These are phyloP conservation scores for Rhynchophorus ferrugineus DNA, from an alignment of 1,140 invertebrate species.

Conservation along the genomic window DNA sequence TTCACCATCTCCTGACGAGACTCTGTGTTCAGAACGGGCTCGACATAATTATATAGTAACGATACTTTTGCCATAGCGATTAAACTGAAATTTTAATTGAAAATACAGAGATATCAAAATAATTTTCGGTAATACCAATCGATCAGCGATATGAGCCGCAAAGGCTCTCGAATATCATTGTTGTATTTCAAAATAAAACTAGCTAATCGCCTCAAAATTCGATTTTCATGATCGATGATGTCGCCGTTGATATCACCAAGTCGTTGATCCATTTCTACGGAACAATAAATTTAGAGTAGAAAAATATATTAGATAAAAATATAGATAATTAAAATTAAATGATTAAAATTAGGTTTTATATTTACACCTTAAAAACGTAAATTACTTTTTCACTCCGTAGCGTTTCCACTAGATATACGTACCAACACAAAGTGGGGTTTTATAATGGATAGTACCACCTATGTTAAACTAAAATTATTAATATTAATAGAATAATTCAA, in stretches of 20 bases:
- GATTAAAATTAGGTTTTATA: no score
- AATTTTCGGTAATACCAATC: slow-evolving; percentile 54
- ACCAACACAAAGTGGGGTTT: slow-evolving; percentile 67
- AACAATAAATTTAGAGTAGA: no score
- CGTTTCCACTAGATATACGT: no score
- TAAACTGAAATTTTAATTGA: slow-evolving; percentile 49
- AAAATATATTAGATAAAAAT: no score
- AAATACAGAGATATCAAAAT: slow-evolving; percentile 1
- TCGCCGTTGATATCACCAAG: slow-evolving; percentile 68
- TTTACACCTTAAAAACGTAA: no score
- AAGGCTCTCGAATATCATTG: slow-evolving; percentile 50
- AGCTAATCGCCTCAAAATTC: slow-evolving; percentile 64
- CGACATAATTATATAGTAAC: slow-evolving; percentile 61
- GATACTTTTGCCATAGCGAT: slow-evolving; percentile 64
- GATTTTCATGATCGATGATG: slow-evolving; percentile 67
- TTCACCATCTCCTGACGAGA: slow-evolving; percentile 59
- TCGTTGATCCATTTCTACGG: slow-evolving; percentile 64
- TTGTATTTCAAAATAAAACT: slow-evolving; percentile 56
- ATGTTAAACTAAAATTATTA: slow-evolving; percentile 31
- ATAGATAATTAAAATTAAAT: no score
- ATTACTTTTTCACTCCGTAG: no score
- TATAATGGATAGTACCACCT: slow-evolving; percentile 57
- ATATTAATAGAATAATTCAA: no score
- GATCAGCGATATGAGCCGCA: slow-evolving; percentile 60
- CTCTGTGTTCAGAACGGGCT: slow-evolving; percentile 54